These are phyloP conservation scores for Gallinago jamesoni DNA, from an alignment of 2,113 vertebrate species.

Conservation along the genomic window DNA sequence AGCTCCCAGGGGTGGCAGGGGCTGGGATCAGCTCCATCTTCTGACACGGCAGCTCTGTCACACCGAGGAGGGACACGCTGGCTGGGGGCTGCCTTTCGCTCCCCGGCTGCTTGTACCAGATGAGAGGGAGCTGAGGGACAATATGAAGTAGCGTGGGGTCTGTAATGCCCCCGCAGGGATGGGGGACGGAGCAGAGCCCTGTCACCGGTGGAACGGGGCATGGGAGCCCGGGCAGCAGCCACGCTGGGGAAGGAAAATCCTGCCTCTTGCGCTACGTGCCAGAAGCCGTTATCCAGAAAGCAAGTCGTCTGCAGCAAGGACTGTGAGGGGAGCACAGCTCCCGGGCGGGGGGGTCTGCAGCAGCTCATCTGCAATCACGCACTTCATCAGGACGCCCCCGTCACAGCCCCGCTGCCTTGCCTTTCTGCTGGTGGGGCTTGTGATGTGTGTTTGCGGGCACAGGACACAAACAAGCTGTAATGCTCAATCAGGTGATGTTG, in stretches of 20 bases:
- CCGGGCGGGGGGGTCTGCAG: background rate
- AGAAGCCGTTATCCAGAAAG: slow-evolving; percentile 27
- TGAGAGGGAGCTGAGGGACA: background rate
- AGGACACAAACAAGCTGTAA: background rate
- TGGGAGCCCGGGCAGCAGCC: background rate
- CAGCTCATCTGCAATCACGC: slow-evolving; percentile 7
- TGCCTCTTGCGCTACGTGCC: background rate
- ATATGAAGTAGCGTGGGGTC: background rate
- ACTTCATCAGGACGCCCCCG: slow-evolving; percentile 2
- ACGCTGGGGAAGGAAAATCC: background rate
- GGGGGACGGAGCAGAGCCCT: background rate
- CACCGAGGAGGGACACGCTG: background rate
- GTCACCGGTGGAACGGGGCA: background rate
- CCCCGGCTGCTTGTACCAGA: rapidly evolving
- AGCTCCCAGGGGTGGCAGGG: background rate
- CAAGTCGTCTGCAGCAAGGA: background rate
- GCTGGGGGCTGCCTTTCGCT: rapidly evolving
- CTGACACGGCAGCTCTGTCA: background rate
- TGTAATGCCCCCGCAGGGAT: background rate
- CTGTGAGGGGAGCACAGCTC: background rate
- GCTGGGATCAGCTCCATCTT: background rate
- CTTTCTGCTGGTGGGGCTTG: background rate
- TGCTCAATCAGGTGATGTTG: slow-evolving; percentile 18
- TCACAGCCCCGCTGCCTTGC: background rate
- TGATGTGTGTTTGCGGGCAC: background rate